Evolutionary conservation across 2,888 invertebrate species (phyloP), one percentile per base, ranked within the genome.

Genomic region (Palloptera scutellata): DNA sequence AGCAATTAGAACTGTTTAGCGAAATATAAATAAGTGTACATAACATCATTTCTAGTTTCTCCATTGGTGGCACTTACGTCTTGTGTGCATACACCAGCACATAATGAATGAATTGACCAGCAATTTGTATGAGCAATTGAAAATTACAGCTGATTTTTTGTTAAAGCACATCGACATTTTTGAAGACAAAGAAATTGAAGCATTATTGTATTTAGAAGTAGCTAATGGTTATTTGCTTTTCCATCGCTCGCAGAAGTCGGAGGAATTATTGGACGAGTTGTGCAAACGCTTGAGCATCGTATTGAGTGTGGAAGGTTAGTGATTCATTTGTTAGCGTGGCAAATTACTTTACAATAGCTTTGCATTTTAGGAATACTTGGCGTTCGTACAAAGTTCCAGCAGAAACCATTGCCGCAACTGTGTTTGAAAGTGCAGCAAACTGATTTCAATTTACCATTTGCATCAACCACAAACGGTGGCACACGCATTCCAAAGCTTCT

Each of bases 361-460:
- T 4, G 0, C 42, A 55, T 42, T 8, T 54, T 42, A 79, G 79
- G 78, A 30, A 52, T 92, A 45, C 85, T 98, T 73, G 98, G 98
- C 0, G 93, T 94, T 81, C 88, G 98, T 71, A 98, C 98, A 10
- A 92, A 91, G 77, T 96, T 90, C 81, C 98, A 99, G 83, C 88
- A 91, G 75, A 91, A 90, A 54, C 88, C 91, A 43, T 84, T 95
- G 58, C 90, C 98, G 0, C 98, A 98, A 80, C 86, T 98, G 15
- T 89, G 91, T 51, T 83, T 97, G 0, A 88, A 90, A 75, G 89
- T 94, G 60, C 85, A 88, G 9, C 85, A 88, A 10, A 85, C 86
- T 3, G 85, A 86, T 52, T 81, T 86, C 12, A 51, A 73, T 1
- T 40, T 83, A 45, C 77, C 78, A 0, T 6, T 75, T 0, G 78